These are phyloP conservation scores for Platanista minor DNA, from an alignment of 2,113 vertebrate genomes.

Conservation along the genomic window DNA sequence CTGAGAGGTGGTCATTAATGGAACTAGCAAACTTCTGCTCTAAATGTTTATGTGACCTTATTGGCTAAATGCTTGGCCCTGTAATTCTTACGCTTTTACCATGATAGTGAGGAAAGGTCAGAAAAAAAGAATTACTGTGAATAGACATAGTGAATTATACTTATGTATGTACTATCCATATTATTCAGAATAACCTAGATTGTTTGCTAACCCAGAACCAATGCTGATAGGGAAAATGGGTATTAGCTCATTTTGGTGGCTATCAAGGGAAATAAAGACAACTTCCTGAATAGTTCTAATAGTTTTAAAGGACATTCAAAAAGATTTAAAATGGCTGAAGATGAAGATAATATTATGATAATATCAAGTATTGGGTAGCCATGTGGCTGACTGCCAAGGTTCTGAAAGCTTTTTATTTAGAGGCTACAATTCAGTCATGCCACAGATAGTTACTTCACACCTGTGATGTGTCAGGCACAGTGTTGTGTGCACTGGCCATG, in stretches of 20 bases:
- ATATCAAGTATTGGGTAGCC: neutral
- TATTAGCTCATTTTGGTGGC: neutral
- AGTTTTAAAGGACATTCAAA: neutral
- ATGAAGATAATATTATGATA: neutral
- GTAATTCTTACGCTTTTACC: neutral
- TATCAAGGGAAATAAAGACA: neutral
- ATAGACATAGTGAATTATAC: neutral
- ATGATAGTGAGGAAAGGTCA: neutral
- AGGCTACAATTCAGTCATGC: neutral
- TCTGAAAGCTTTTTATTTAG: neutral
- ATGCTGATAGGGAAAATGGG: neutral
- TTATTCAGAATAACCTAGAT: neutral
- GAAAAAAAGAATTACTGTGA: neutral
- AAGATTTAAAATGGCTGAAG: neutral
- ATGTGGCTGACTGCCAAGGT: neutral
- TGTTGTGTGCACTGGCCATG: neutral
- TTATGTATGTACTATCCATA: neutral
- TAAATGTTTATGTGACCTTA: neutral
- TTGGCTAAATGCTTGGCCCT: neutral
- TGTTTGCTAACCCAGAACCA: neutral
- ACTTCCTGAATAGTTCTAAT: neutral
- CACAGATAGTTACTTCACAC: neutral
- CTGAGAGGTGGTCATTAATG: neutral
- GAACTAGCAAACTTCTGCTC: neutral
- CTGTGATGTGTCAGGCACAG: neutral